A percentile compares a stretch with the other conserved stretches of the same genome.
Conservation (phyloP, 92 coral and sea anemone species). For the Pocillopora grandis region DNA sequence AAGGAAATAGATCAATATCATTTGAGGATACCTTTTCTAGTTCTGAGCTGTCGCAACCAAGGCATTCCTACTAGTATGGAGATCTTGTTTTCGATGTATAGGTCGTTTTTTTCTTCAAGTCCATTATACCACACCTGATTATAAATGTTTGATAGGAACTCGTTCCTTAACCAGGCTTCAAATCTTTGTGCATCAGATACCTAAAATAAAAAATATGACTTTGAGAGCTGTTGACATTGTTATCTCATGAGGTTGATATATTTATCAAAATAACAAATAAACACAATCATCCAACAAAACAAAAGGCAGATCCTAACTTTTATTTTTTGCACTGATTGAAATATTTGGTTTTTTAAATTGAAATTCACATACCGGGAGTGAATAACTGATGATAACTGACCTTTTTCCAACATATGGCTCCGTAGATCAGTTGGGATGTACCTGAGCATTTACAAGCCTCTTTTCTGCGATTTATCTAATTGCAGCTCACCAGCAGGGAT, state of each 20-base stretch:
- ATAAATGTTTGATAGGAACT: constrained; percentile 45
- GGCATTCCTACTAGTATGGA: constrained; percentile 56
- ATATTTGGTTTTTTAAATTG: too few relatives aligned
- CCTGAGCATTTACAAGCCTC: too few relatives aligned
- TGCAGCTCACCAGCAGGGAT: too few relatives aligned
- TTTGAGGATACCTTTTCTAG: constrained; percentile 2
- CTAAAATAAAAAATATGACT: neutral
- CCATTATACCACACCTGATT: constrained; percentile 48
- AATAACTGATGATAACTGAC: too few relatives aligned
- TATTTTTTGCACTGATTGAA: too few relatives aligned
- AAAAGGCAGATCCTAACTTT: too few relatives aligned
- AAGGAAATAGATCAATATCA: neutral
- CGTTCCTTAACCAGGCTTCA: constrained; percentile 17
- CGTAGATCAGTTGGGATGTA: too few relatives aligned
- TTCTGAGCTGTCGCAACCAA: constrained; percentile 40
- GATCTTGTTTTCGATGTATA: constrained; percentile 35
- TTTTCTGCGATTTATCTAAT: too few relatives aligned
- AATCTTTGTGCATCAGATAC: constrained; percentile 11
- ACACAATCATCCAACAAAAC: too few relatives aligned
- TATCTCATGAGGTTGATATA: neutral
- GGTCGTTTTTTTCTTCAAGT: constrained; percentile 18
- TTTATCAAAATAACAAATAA: too few relatives aligned
- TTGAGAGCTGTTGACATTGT: neutral
- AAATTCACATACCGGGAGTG: too few relatives aligned
- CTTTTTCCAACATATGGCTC: too few relatives aligned